phyloP scores from a whole-genome alignment of 1,140 invertebrate genomes.

The Caenorhabditis briggsae region DNA sequence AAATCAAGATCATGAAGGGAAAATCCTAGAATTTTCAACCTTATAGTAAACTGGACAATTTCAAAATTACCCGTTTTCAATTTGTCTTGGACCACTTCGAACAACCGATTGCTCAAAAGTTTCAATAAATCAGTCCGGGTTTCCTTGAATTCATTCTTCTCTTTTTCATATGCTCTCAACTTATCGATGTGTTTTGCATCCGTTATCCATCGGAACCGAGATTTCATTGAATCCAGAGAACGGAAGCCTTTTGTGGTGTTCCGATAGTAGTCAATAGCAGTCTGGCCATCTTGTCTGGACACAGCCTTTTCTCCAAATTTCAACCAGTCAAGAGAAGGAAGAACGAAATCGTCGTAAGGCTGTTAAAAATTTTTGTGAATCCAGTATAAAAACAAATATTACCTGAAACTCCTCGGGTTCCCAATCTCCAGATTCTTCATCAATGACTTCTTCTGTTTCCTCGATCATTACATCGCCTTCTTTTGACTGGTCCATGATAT shows the following conservation, averaged over 20 bases:
- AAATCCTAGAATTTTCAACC: neutral
- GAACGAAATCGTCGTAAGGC: no score
- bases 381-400: no score
- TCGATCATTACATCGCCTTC: no score
- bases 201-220: neutral
- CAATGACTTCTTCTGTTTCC: no score
- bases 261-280: neutral
- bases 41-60: neutral
- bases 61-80: neutral
- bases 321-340: no score
- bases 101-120: neutral
- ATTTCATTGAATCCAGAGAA: neutral
- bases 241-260: neutral
- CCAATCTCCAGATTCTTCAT: no score
- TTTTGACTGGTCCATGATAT: no score
- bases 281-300: neutral
- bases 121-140: neutral
- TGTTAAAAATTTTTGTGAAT: no score
- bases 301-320: neutral
- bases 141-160: neutral
- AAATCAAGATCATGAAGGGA: neutral
- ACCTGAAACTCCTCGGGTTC: no score
- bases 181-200: neutral
- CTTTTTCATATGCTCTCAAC: neutral
- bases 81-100: neutral